Percentiles rank a stretch among this genome's conserved stretches.
phyloP scores from a whole-genome alignment of 2,113 vertebrate species.

The Hirundichthys speculiger region DNA sequence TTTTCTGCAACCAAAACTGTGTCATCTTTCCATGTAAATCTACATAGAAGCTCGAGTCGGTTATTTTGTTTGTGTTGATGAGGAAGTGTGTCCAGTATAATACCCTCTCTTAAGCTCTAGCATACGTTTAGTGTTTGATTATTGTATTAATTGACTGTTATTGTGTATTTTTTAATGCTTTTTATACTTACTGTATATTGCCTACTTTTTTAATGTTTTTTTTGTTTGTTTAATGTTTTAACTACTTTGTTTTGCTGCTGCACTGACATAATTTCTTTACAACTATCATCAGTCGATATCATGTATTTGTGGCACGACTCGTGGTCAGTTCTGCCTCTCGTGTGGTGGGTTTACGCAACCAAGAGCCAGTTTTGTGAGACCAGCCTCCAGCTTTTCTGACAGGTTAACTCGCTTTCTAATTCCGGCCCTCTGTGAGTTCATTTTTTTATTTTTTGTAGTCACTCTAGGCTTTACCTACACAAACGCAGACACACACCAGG shows the following conservation, averaged over 20 bases:
- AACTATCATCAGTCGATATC: not conserved
- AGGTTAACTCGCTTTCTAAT: slow-evolving; percentile 27
- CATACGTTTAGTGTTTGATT: slow-evolving; percentile 2
- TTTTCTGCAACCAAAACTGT: not conserved
- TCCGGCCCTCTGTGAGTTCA: slow-evolving; percentile 35
- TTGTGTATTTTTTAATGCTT: slow-evolving; percentile 1
- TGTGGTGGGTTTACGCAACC: not conserved
- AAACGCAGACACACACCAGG: slow-evolving; percentile 11
- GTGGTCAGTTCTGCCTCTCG: not conserved
- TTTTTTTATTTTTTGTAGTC: slow-evolving; percentile 29
- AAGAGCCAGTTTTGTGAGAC: slow-evolving; percentile 46
- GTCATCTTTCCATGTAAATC: not conserved
- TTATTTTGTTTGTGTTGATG: not conserved
- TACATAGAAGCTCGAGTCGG: not conserved
- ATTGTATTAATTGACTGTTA: not conserved
- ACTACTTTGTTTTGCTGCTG: not conserved
- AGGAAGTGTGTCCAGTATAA: slow-evolving; percentile 1
- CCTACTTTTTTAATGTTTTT: not conserved
- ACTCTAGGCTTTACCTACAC: slow-evolving; percentile 37
- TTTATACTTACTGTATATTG: not conserved
- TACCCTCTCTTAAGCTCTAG: not conserved
- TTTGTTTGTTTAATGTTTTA: not conserved
- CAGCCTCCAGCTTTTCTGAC: slow-evolving; percentile 7
- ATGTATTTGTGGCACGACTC: not conserved
- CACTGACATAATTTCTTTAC: not conserved